A percentile compares a stretch with the other conserved stretches of the same genome.
Conservation (phyloP, 2,888 invertebrate species). For the Calameuta filiformis region DNA sequence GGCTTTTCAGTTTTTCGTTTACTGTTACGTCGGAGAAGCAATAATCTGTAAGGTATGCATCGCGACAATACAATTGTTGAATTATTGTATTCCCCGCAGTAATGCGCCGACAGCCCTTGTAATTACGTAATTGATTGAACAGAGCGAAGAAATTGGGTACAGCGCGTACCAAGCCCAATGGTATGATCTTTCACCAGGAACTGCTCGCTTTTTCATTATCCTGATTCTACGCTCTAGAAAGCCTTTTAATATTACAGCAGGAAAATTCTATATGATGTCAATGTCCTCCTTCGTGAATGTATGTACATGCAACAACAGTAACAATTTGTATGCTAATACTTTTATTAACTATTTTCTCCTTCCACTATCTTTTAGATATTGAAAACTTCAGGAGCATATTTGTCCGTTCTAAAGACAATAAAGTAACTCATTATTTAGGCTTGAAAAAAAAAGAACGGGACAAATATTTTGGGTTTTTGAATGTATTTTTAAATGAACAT, state of each 20-base stretch:
- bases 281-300: constrained; percentile 32
- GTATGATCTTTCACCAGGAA: constrained; percentile 20
- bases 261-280: constrained; percentile 29
- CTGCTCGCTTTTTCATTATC: constrained; percentile 24
- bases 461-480: constrained; percentile 24
- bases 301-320: constrained; percentile 9
- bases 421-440: constrained; percentile 18
- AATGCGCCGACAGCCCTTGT: too few species aligned
- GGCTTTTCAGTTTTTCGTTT: constrained; percentile 20
- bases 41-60: constrained; percentile 27
- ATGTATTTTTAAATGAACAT: too few species aligned
- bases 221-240: constrained; percentile 25
- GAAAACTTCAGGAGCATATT: constrained; percentile 28
- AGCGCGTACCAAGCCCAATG: constrained; percentile 27
- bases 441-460: neutral
- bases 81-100: too few species aligned
- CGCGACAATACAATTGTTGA: too few species aligned
- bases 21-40: constrained; percentile 34
- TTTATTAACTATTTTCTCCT: neutral
- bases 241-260: constrained; percentile 31
- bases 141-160: constrained; percentile 28
- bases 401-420: constrained; percentile 33
- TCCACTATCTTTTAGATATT: constrained; percentile 22
- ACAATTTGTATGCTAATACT: neutral
- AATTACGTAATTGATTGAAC: too few species aligned